A percentile compares a stretch with the other conserved stretches of the same genome.
Evolutionary conservation across 2,113 vertebrate genomes (phyloP).

Genomic region (Plecturocebus donacophilus): DNA sequence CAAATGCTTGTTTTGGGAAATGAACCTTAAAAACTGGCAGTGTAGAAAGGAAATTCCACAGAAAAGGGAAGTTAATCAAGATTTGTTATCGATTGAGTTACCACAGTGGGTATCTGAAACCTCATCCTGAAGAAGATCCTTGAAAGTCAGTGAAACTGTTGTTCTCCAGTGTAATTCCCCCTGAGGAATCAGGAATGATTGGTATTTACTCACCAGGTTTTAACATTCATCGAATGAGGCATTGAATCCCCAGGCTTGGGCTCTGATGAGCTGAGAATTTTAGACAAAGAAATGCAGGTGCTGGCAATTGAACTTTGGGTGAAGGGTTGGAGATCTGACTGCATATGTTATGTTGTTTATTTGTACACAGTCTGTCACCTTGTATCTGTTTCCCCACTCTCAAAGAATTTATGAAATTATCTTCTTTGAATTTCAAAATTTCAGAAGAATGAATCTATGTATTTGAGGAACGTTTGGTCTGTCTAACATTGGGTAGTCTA

Average conservation of each 20-base stretch:
- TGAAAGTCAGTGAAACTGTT: neutral
- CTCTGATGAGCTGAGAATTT: neutral
- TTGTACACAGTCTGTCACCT: neutral
- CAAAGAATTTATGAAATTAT: neutral
- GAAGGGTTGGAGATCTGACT: neutral
- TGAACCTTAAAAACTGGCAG: neutral
- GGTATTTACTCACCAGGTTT: neutral
- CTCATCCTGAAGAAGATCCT: neutral
- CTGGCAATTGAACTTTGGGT: neutral
- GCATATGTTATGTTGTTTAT: fast-evolving
- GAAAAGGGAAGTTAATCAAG: neutral
- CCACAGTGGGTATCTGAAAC: neutral
- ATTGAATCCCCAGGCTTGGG: neutral
- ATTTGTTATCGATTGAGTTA: neutral
- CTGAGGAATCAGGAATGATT: neutral
- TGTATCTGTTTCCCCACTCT: neutral
- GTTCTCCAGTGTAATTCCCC: neutral
- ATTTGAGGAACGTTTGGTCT: neutral
- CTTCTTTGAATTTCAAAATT: neutral
- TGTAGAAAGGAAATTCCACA: neutral
- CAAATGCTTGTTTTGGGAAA: neutral
- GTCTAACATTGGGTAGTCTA: neutral
- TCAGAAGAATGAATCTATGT: neutral
- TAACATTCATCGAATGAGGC: fast-evolving
- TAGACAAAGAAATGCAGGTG: too few species aligned